phyloP scores from a whole-genome alignment of 2,113 vertebrate genomes.

The Arizona elegans region DNA sequence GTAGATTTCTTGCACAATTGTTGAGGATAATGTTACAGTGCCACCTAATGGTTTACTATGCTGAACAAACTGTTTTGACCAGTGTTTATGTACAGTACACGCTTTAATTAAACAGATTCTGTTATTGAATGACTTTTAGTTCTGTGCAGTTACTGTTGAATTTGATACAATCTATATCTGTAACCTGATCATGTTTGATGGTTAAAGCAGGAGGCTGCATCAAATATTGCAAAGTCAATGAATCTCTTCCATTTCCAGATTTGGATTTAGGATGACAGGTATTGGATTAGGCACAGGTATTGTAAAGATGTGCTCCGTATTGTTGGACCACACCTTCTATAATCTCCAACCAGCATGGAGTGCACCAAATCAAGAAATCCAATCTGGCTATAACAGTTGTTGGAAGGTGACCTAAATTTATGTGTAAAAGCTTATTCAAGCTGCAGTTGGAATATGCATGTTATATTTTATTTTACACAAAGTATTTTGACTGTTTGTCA shows the following conservation, averaged over 20 bases:
- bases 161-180: not conserved
- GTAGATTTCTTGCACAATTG: not conserved
- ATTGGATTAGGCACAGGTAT: not conserved
- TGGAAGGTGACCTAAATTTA: not conserved
- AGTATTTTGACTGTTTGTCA: not conserved
- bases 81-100: not conserved
- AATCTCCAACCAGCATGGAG: not conserved
- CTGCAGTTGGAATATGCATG: not conserved
- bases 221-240: not conserved
- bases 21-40: not conserved
- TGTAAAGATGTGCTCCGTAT: not conserved
- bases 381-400: not conserved
- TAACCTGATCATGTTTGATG: not conserved
- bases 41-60: slow-evolving; percentile 15
- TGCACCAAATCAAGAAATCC: not conserved
- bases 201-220: not conserved
- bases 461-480: not conserved
- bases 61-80: not conserved
- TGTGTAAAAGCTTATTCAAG: not conserved
- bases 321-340: not conserved
- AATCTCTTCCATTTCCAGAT: not conserved
- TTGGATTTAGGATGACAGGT: not conserved
- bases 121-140: not conserved
- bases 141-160: not conserved
- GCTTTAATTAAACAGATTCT: not conserved